phyloP scores from a whole-genome alignment of 2,113 vertebrate species.

The Porphyrio hochstetteri region DNA sequence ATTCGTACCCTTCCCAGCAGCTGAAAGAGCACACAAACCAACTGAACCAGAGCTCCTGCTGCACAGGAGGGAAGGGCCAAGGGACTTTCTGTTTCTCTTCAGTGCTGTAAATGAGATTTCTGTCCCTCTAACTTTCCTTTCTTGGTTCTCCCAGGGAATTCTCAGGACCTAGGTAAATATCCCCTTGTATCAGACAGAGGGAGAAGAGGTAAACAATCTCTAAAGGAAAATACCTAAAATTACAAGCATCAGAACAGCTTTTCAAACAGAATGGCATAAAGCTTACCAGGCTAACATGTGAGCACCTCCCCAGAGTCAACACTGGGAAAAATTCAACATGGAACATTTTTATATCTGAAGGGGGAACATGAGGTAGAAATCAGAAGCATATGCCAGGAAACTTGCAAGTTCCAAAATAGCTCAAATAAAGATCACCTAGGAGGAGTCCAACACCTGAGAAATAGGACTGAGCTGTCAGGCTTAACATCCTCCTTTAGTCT shows the following conservation, averaged over 20 bases:
- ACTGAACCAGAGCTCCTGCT: not conserved
- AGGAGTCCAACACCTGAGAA: not conserved
- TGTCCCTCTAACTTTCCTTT: not conserved
- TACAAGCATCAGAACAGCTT: conserved; percentile 8
- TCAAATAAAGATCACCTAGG: not conserved
- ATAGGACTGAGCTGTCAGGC: not conserved
- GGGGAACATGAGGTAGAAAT: not conserved
- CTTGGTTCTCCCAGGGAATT: not conserved
- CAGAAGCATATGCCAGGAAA: not conserved
- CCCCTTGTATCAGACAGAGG: not conserved
- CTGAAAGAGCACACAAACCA: not conserved
- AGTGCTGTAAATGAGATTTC: not conserved
- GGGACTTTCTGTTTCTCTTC: not conserved
- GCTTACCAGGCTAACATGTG: not conserved
- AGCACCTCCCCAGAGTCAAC: conserved; percentile 10
- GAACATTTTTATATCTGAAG: not conserved
- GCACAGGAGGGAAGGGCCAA: not conserved
- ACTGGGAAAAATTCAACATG: not conserved
- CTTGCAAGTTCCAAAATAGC: not conserved
- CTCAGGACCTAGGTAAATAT: not conserved
- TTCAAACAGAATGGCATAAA: conserved; percentile 10
- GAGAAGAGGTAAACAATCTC: not conserved
- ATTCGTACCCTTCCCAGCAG: not conserved
- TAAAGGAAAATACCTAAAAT: not conserved
- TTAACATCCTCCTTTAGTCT: not conserved